Base-by-base conservation (phyloP, 2,888 invertebrate genomes). In the Acholoe squamosa region DNA sequence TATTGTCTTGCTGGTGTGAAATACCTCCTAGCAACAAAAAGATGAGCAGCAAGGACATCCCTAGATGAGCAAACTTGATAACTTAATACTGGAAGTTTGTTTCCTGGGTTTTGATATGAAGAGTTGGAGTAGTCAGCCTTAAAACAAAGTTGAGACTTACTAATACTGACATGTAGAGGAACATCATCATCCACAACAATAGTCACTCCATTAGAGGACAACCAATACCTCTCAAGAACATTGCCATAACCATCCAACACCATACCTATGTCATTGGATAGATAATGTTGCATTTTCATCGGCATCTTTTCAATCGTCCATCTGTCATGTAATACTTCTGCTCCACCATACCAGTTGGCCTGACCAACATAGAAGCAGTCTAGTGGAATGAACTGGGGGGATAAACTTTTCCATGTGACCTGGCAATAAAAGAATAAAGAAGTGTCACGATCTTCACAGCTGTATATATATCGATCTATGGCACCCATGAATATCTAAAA, bases 281-380 rank as follows among this genome's bases (percentile, higher is more conserved):
- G 92, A 90, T 93, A 95, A 5, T 94, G 93, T 86, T 93, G 94
- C 92, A 94, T 91, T 28, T 93, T 92, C 51, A 94, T 90, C 5
- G 93, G 93, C 28, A 94, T 93, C 28, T 94, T 90, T 28, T 98
- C 97, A 0, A 98, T 96, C 0, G 98, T 98, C 98, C 98, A 99
- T 0, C 97, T 97, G 93, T 97, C 97, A 93, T 97, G 97, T 31
- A 93, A 96, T 33, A 98, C 97, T 92, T 98, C 97, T 0, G 98
- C 98, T 0, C 98, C 98, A 0, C 98, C 98, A 94, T 98, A 97
- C 98, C 98, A 97, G 93, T 97, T 96, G 5, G 93, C 84, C 25
- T 31, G 76, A 52, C 84, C 51, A 67, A 92, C 84, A 51, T 89
- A 43, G 77, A 90, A 92, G 31, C 77, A 61, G 56, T 84, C 90